Evolutionary conservation across 1,140 invertebrate species (phyloP).

Genomic region (Antheraea mylitta): DNA sequence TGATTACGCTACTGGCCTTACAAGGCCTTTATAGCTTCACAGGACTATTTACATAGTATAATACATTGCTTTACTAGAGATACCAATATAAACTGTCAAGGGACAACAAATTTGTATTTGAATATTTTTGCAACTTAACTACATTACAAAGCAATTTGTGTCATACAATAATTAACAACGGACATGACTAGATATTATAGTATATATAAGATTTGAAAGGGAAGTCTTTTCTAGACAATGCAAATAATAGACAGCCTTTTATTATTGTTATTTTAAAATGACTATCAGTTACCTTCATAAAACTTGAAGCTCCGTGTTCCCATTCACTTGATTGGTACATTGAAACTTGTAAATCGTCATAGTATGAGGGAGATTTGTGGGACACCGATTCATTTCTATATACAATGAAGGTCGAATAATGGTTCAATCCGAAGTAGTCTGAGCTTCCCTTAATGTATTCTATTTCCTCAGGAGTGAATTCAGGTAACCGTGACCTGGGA

Average conservation of each 20-base stretch:
- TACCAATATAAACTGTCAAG: too few species aligned
- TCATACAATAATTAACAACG: too few species aligned
- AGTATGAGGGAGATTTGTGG: slow-evolving; percentile 13
- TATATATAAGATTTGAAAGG: not conserved
- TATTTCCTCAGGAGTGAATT: slow-evolving; percentile 36
- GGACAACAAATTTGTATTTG: too few species aligned
- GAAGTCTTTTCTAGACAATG: not conserved
- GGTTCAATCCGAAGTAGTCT: slow-evolving; percentile 80
- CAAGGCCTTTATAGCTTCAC: too few species aligned
- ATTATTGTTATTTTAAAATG: not conserved
- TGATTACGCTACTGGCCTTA: too few species aligned
- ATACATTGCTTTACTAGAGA: too few species aligned
- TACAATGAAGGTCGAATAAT: slow-evolving; percentile 63
- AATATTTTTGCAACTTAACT: too few species aligned
- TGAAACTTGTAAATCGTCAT: slow-evolving; percentile 18
- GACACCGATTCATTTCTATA: slow-evolving; percentile 21
- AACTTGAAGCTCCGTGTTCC: slow-evolving; percentile 10
- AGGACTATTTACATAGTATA: too few species aligned
- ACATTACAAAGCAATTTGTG: too few species aligned
- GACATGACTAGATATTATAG: too few species aligned
- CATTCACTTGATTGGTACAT: slow-evolving; percentile 17
- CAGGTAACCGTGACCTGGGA: slow-evolving; percentile 42
- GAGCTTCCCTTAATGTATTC: slow-evolving; percentile 41
- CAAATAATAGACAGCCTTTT: not conserved
- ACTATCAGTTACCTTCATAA: slow-evolving; percentile 17